phyloP scores from a whole-genome alignment of 2,888 invertebrate genomes.

The Dyspetes luteomarginatus region DNA sequence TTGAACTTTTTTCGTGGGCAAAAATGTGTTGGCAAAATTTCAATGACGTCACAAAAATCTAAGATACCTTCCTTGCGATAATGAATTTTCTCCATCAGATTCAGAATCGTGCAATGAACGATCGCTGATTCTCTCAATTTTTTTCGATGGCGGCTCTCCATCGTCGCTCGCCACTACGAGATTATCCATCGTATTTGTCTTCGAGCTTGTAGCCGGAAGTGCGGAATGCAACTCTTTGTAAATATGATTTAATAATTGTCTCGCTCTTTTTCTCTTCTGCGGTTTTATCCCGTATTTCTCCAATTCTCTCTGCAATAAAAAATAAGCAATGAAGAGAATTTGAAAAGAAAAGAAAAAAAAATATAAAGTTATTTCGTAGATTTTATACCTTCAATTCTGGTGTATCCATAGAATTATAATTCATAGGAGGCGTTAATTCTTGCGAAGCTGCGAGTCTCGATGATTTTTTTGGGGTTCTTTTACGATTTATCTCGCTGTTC shows the following conservation, averaged over 20 bases:
- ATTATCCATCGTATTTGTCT: neutral
- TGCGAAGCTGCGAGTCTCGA: slow-evolving; percentile 39
- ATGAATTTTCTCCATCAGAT: slow-evolving; percentile 38
- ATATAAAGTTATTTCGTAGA: slow-evolving; percentile 37
- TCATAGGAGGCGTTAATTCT: slow-evolving; percentile 84
- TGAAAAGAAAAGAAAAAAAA: slow-evolving; percentile 35
- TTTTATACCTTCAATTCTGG: slow-evolving; percentile 84
- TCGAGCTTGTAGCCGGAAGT: slow-evolving; percentile 51
- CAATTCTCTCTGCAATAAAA: slow-evolving; percentile 83
- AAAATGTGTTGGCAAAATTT: too few species aligned
- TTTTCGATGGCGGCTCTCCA: slow-evolving; percentile 68
- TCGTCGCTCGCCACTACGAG: slow-evolving; percentile 42
- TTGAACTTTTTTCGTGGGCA: too few species aligned
- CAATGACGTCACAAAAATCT: too few species aligned
- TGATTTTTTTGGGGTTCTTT: slow-evolving; percentile 27
- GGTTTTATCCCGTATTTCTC: slow-evolving; percentile 85
- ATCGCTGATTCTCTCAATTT: slow-evolving; percentile 22
- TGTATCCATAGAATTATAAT: slow-evolving; percentile 84
- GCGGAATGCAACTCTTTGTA: slow-evolving; percentile 85
- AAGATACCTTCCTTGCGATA: slow-evolving; percentile 50
- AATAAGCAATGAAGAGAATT: slow-evolving; percentile 21
- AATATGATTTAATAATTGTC: slow-evolving; percentile 84
- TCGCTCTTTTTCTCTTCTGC: slow-evolving; percentile 84
- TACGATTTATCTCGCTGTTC: neutral
- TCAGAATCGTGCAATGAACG: slow-evolving; percentile 48